phyloP scores from a whole-genome alignment of 2,797 vertebrate species.

The Hybognathus amarus region DNA sequence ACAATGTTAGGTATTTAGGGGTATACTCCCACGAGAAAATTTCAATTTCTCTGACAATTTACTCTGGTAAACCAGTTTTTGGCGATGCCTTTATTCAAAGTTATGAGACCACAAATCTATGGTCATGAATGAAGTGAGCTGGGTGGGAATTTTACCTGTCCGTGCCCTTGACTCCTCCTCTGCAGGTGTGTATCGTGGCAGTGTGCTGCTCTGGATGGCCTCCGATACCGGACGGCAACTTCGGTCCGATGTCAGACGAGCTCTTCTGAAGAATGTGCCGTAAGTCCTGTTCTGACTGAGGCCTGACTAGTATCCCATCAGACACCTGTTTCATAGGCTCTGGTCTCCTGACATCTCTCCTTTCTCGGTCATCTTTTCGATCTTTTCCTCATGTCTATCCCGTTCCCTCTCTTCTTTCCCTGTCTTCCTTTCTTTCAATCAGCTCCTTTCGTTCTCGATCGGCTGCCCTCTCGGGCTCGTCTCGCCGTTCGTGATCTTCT shows the following conservation, averaged over 20 bases:
- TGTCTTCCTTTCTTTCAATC: slow-evolving; percentile 45
- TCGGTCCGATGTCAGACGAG: slow-evolving; percentile 70
- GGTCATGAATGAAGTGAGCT: not conserved
- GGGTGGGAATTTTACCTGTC: slow-evolving; percentile 67
- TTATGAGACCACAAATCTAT: not conserved
- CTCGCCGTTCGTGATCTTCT: slow-evolving; percentile 47
- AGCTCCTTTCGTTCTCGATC: slow-evolving; percentile 47
- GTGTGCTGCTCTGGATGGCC: slow-evolving; percentile 67
- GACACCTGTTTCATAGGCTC: slow-evolving; percentile 43
- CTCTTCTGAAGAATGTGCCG: slow-evolving; percentile 65
- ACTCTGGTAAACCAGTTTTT: not conserved
- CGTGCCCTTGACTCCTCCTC: slow-evolving; percentile 67
- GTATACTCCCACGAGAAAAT: no score
- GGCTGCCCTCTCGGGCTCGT: slow-evolving; percentile 50
- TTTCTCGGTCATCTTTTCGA: slow-evolving; percentile 27
- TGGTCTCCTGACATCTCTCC: slow-evolving; percentile 47
- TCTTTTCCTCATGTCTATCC: slow-evolving; percentile 57
- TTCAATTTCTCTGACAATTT: no score
- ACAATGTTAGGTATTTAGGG: no score
- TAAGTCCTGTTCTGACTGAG: slow-evolving; percentile 70
- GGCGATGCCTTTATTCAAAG: not conserved
- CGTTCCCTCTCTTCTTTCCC: slow-evolving; percentile 32
- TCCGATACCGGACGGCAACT: slow-evolving; percentile 66
- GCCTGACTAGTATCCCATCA: slow-evolving; percentile 58
- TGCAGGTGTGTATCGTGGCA: slow-evolving; percentile 66